A percentile compares a stretch with the other conserved stretches of the same genome.
These are phyloP conservation scores for Amiota communis DNA, from an alignment of 2,888 invertebrate genomes.

Conservation along the genomic window DNA sequence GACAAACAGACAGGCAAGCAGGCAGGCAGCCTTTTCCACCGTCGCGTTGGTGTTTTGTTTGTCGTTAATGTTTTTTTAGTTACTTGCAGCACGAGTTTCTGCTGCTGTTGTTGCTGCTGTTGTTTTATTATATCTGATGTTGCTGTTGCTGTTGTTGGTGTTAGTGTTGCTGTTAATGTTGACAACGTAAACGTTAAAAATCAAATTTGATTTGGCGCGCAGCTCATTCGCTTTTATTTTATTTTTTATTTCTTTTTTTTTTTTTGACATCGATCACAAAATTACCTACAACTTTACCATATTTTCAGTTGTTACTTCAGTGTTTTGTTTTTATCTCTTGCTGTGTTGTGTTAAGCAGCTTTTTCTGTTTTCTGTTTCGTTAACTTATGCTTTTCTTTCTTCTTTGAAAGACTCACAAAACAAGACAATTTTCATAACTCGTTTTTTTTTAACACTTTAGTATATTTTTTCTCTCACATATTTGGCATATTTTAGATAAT, in stretches of 20 bases:
- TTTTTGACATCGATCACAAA: slow-evolving; percentile 57
- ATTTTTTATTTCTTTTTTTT: slow-evolving; percentile 41
- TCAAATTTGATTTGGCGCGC: slow-evolving; percentile 57
- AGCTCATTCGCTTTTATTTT: neutral
- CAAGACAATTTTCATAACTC: slow-evolving; percentile 61
- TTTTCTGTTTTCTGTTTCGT: neutral
- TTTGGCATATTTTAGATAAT: slow-evolving; percentile 28
- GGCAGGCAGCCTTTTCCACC: neutral
- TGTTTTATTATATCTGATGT: slow-evolving; percentile 30
- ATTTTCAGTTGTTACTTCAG: neutral
- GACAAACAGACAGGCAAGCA: neutral
- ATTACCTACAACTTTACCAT: slow-evolving; percentile 38
- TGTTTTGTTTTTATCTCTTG: neutral
- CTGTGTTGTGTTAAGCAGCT: neutral
- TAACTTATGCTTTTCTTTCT: neutral
- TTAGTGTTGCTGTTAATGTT: slow-evolving; percentile 40
- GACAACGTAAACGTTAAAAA: slow-evolving; percentile 39
- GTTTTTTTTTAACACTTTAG: slow-evolving; percentile 49
- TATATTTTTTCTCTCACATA: slow-evolving; percentile 48
- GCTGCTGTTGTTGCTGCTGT: slow-evolving; percentile 37
- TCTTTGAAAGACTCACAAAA: slow-evolving; percentile 35
- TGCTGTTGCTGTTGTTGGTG: slow-evolving; percentile 47
- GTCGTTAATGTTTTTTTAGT: too few relatives aligned
- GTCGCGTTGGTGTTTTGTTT: slow-evolving; percentile 4
- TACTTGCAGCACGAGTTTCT: neutral